A percentile compares a stretch with the other conserved stretches of the same genome.
phyloP scores from a whole-genome alignment of 2,113 vertebrate species.

The Martes martes region DNA sequence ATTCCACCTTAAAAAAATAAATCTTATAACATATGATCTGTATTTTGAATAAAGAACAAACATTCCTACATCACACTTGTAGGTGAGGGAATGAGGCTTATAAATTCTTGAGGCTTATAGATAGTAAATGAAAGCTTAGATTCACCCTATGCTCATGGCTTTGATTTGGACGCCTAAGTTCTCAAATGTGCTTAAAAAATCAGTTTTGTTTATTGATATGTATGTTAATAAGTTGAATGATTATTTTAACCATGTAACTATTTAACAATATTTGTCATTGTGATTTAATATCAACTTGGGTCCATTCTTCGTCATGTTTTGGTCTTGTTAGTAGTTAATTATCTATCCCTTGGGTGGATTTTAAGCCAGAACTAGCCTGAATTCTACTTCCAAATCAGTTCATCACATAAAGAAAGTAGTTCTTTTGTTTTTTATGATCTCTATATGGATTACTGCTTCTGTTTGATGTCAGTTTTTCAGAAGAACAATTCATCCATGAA shows the following conservation, averaged over 20 bases:
- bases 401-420: conserved; percentile 6
- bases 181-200: background rate
- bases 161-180: background rate
- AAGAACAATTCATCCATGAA: conserved; percentile 33
- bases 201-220: background rate
- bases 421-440: conserved; percentile 32
- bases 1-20: background rate
- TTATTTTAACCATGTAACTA: background rate
- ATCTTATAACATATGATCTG: background rate
- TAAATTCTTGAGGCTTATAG: background rate
- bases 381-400: background rate
- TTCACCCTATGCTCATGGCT: background rate
- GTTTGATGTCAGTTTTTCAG: conserved; percentile 16
- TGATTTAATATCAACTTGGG: background rate
- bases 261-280: background rate
- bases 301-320: background rate
- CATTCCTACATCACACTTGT: background rate
- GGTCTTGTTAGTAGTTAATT: background rate
- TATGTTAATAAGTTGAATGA: background rate
- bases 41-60: background rate
- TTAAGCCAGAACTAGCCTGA: background rate
- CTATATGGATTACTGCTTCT: conserved; percentile 26
- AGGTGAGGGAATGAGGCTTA: background rate
- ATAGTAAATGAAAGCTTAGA: background rate
- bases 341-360: background rate